phyloP scores from a whole-genome alignment of 2,797 vertebrate genomes.

The Mormyrops boulengeri region DNA sequence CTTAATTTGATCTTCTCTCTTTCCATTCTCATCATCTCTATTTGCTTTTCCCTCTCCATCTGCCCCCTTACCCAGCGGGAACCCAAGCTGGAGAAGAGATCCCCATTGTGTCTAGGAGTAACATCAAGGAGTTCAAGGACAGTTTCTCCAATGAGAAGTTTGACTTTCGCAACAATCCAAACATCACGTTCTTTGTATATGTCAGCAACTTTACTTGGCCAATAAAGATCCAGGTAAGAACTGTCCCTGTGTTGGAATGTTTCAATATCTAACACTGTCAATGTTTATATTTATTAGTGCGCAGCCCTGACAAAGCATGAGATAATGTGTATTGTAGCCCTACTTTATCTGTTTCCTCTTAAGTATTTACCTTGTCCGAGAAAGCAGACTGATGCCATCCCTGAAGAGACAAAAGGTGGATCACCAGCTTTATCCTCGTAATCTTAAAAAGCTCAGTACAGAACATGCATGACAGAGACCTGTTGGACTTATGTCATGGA shows the following conservation, averaged over 20 bases:
- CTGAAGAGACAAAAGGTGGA: not conserved
- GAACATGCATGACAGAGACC: not conserved
- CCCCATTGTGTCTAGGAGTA: conserved; percentile 85
- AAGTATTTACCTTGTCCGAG: not conserved
- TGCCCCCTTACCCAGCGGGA: conserved; percentile 63
- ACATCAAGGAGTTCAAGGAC: conserved; percentile 95
- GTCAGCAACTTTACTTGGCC: conserved; percentile 99
- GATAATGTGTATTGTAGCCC: not conserved
- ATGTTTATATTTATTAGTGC: not conserved
- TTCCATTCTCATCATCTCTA: not conserved
- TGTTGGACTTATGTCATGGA: not conserved
- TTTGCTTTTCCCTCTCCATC: not conserved
- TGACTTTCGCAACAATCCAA: conserved; percentile 94
- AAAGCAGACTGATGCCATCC: not conserved
- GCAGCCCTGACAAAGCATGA: not conserved
- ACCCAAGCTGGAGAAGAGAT: conserved; percentile 92
- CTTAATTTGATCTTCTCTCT: not conserved
- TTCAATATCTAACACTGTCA: not conserved
- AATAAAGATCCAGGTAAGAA: conserved; percentile 89
- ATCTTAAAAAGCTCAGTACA: not conserved
- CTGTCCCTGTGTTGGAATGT: not conserved
- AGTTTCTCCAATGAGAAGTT: conserved; percentile 99
- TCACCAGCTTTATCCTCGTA: not conserved
- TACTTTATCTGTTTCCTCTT: not conserved
- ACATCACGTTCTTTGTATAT: conserved; percentile 97